Evolutionary conservation across 2,888 invertebrate species (phyloP), one percentile per base, ranked within the genome.

Genomic region (Apodemia mormo): DNA sequence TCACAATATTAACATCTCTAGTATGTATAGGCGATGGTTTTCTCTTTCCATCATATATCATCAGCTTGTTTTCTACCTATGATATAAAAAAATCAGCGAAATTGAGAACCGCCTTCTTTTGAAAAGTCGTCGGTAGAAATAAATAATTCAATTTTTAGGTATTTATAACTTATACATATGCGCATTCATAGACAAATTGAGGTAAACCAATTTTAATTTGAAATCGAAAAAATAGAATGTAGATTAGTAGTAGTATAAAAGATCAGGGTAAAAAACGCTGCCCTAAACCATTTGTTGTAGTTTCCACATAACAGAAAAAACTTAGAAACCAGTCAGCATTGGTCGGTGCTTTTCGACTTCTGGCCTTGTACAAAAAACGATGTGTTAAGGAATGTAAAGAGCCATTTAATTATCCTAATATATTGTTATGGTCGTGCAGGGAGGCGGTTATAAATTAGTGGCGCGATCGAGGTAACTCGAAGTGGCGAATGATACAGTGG

Each of bases 371-470:
- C 82, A 92, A 93, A 90, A 93, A 93, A 90, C 85, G 85, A 91
- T 85, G 92, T 91, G 91, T 92, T 91, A 91, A 90, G 90, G 93
- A 93, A 93, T 93, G 92, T 90, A 93, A 93, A 89, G 90, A 92
- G 91, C 91, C 90, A 87, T 92, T 93, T 93, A 93, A 93, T 93
- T 93, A 93, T 91, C 91, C 86, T 93, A 91, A 93, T 92, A 92
- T 92, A 92, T 92, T 92, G 92, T 92, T 90, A 91, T 90, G 87
- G 90, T 88, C 89, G 81, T 85, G 79, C 84, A 86, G 89, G 90
- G 90, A 88, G 88, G 89, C 83, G 86, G 89, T 86, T 85, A 89
- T 92, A 92, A 91, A 91, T 92, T 90, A 88, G 85, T 83, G 65
- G 33, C 61, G 61, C 61, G 64, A 79, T 80, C 80, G 78, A 78